These are phyloP conservation scores for Babyrousa celebensis DNA, from an alignment of 2,797 vertebrate species.

Conservation along the genomic window DNA sequence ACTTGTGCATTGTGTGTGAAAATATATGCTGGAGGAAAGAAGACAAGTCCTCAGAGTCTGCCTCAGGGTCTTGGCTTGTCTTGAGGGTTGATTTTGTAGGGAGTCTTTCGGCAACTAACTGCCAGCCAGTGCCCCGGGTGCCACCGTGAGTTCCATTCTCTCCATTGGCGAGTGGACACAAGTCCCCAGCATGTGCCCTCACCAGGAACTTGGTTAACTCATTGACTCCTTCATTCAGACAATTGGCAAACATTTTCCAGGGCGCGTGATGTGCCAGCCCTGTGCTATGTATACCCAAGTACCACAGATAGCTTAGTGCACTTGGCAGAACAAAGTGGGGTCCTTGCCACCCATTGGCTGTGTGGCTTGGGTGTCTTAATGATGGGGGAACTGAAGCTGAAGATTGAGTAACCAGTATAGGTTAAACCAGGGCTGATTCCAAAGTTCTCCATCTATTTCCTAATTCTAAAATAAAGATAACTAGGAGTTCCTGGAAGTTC, in stretches of 20 bases:
- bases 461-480: conserved; percentile 24
- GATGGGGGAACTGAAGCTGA: not conserved
- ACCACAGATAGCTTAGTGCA: not conserved
- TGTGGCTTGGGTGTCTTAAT: not conserved
- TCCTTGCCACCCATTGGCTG: not conserved
- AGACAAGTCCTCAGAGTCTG: not conserved
- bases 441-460: not conserved
- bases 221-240: not conserved
- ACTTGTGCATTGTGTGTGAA: not conserved
- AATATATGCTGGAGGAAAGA: not conserved
- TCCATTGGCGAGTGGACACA: not conserved
- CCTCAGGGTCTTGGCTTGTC: not conserved
- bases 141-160: not conserved
- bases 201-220: not conserved
- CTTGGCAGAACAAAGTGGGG: not conserved
- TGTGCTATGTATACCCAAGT: not conserved
- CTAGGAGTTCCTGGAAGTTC: not conserved
- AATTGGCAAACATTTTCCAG: not conserved
- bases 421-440: not conserved
- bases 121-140: fast-evolving
- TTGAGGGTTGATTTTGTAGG: not conserved
- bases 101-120: not conserved
- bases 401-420: not conserved
- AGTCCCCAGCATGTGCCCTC: not conserved
- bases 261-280: not conserved